These are phyloP conservation scores for Myotis daubentonii DNA, from an alignment of 2,797 vertebrate species.

Conservation along the genomic window DNA sequence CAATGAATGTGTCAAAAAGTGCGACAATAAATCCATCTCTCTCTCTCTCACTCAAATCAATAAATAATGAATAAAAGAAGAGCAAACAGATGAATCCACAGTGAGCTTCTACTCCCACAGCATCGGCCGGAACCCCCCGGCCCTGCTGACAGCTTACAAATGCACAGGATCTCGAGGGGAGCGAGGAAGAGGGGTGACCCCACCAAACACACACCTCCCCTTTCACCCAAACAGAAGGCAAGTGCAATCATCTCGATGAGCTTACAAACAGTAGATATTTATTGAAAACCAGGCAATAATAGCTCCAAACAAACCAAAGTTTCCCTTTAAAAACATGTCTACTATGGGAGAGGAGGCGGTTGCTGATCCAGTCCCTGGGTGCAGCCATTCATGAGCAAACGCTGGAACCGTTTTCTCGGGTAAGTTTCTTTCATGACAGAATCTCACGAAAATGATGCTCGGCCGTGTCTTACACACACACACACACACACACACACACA, in stretches of 20 bases:
- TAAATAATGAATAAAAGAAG: not conserved
- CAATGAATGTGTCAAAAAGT: not conserved
- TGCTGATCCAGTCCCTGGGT: not conserved
- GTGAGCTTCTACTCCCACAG: not conserved
- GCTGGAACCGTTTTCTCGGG: not conserved
- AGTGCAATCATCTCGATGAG: not conserved
- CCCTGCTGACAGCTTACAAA: not conserved
- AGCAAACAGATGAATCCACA: not conserved
- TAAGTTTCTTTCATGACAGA: not conserved
- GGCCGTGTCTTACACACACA: not conserved
- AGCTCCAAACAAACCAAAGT: not conserved
- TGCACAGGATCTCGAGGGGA: not conserved
- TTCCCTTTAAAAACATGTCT: not conserved
- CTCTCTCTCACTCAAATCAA: not conserved
- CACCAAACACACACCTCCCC: not conserved
- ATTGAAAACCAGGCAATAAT: not conserved
- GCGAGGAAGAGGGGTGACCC: rapidly evolving
- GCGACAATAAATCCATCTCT: not conserved
- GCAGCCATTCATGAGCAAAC: not conserved
- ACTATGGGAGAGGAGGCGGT: not conserved
- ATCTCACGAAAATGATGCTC: not conserved
- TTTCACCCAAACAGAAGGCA: not conserved
- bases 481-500: not conserved
- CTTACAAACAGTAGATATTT: not conserved
- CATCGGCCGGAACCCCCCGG: rapidly evolving